Percentiles rank a stretch among this genome's conserved stretches.
Evolutionary conservation across 53 echinoderm and acorn worm genomes (phyloP).

Genomic region (Stichopus horrens): DNA sequence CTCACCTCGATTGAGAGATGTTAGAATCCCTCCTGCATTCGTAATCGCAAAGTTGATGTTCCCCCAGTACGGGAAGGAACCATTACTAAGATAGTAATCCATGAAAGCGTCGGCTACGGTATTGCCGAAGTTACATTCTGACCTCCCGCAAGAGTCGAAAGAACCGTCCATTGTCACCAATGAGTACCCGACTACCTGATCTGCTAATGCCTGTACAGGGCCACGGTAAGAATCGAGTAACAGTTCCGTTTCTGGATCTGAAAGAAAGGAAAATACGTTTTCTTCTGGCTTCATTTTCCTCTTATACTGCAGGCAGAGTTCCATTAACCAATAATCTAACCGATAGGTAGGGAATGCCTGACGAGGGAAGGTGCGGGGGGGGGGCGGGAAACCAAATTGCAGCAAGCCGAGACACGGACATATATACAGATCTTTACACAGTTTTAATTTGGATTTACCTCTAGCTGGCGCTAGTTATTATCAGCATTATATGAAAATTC

Average conservation of each 20-base stretch:
- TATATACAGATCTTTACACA: no score
- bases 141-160: constrained; percentile 11
- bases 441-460: no score
- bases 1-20: constrained; percentile 31
- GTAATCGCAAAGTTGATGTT: constrained; percentile 35
- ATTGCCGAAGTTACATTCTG: constrained; percentile 49
- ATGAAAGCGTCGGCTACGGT: constrained; percentile 33
- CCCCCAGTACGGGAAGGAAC: constrained; percentile 18
- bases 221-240: constrained; percentile 25
- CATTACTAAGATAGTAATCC: background rate
- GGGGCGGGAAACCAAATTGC: no score
- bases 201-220: constrained; percentile 4
- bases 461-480: no score
- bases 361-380: no score
- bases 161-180: constrained; percentile 38
- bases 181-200: background rate
- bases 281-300: no score
- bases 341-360: no score
- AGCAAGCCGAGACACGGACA: no score
- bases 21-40: constrained; percentile 29
- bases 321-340: no score
- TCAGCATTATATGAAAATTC: no score
- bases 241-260: background rate
- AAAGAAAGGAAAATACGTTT: background rate
- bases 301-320: no score